Evolutionary conservation across 37 sponge, comb jelly and placozoan genomes (phyloP).

Genomic region (Cliona cf. orientalis): DNA sequence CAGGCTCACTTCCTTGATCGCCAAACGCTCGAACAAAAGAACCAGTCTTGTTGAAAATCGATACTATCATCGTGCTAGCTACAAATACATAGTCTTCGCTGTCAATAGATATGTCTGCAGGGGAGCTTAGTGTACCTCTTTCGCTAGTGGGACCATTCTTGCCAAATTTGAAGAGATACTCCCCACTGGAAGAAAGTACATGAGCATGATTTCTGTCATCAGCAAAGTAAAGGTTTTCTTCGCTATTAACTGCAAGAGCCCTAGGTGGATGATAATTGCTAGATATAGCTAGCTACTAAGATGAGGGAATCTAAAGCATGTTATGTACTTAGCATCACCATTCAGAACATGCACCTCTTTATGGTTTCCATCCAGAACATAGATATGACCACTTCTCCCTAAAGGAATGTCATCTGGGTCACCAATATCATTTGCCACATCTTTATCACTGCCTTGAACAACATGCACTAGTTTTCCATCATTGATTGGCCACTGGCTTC

Average conservation of each 20-base stretch:
- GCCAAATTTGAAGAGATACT: conserved; percentile 29
- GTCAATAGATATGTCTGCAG: conserved; percentile 11
- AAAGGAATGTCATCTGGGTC: not conserved
- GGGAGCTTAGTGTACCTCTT: not conserved
- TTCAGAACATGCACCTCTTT: conserved; percentile 9
- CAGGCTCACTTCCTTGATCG: not conserved
- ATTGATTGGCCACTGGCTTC: conserved; percentile 3
- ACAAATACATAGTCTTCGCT: conserved; percentile 27
- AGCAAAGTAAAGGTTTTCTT: conserved; percentile 11
- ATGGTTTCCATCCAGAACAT: not conserved
- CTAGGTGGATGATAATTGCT: not conserved
- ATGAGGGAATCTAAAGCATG: not conserved
- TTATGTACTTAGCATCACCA: not conserved
- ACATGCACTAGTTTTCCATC: conserved; percentile 13
- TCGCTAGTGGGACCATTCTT: not conserved
- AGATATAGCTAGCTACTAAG: too few relatives aligned
- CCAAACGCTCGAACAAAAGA: conserved; percentile 1
- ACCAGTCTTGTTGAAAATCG: conserved; percentile 16
- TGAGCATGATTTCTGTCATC: not conserved
- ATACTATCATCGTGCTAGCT: not conserved
- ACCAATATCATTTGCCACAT: not conserved
- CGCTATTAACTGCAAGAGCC: conserved; percentile 15
- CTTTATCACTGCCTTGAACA: not conserved
- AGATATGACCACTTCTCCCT: not conserved
- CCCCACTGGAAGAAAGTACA: conserved; percentile 15